phyloP scores from a whole-genome alignment of 1,140 invertebrate species.

The Megalonaias nervosa region DNA sequence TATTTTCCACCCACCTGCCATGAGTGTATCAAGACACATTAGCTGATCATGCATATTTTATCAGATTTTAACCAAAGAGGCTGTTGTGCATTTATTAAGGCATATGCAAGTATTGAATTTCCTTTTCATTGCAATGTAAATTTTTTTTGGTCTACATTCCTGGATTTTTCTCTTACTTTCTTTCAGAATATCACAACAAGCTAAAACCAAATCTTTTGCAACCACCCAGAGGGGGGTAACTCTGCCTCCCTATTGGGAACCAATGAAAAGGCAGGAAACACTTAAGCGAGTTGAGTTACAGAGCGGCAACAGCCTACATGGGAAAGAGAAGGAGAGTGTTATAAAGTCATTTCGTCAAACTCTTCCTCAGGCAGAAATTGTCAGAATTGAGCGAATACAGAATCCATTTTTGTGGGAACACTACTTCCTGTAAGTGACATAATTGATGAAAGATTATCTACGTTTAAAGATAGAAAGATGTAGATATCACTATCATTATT shows the following conservation, averaged over 20 bases:
- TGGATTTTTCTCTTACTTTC: not conserved
- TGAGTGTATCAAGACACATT: no score
- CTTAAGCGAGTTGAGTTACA: slow-evolving; percentile 7
- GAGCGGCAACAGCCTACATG: slow-evolving; percentile 5
- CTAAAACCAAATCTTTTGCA: not conserved
- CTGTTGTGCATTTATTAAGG: no score
- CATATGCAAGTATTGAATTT: no score
- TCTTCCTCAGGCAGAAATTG: slow-evolving; percentile 38
- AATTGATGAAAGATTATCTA: no score
- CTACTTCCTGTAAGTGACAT: slow-evolving; percentile 40
- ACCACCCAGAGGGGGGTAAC: slow-evolving; percentile 16
- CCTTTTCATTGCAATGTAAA: no score
- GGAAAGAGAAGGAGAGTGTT: slow-evolving; percentile 39
- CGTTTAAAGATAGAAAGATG: no score
- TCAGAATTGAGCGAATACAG: slow-evolving; percentile 41
- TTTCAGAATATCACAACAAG: not conserved
- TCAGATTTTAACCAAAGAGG: no score
- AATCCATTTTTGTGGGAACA: slow-evolving; percentile 43
- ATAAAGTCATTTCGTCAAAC: slow-evolving; percentile 36
- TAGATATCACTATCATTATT: no score
- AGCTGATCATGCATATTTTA: no score
- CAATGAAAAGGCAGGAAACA: slow-evolving; percentile 4
- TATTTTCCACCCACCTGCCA: no score
- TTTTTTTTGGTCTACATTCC: not conserved
- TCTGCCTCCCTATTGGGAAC: slow-evolving; percentile 29